Base-by-base conservation (phyloP, 92 coral and sea anemone species). In the Porites divaricata region DNA sequence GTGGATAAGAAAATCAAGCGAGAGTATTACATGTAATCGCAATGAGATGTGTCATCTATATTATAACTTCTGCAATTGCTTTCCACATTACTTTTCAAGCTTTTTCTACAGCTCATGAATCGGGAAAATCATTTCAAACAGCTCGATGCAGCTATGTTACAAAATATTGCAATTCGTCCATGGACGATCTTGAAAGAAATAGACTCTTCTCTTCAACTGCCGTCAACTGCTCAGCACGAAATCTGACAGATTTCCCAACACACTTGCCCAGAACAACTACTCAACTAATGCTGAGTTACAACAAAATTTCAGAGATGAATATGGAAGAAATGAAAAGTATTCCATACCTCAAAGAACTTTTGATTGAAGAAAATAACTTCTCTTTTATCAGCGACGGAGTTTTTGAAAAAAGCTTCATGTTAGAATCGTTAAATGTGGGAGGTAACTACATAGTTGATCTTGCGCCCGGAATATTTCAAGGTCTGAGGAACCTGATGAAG, bases 251-350 rank as follows among this genome's bases (percentile, higher is more conserved):
- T 17, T 78, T 86, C n/a, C 89, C 89, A 28, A 57, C 65, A 17
- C 22, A 63, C 54, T 86, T 86, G 53, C 77, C 89, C n/a, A 28
- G 16, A 2, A 78, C 74, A n/a, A 66, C 82, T 63, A 85, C 85
- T 8, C 71, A 79, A 52, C 70, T 86, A 3, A 17, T 56, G 24
- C 79, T 83, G 19, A n/a, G 63, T 20, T 71, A 35, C 73, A 86
- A 86, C 68, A 23, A 53, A 23, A 86, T 86, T 58, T 9, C 72
- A 24, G 79, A 58, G 45, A 19, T 86, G 12, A 86, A 75, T 20
- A 15, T n/a, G 53, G 65, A 75, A 1, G 81, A 75, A 56, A 69
- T 86, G 81, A 67, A 75, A 20, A 68, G 17, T 48, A 70, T 78
- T 70, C 78, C 78, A 1, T 79, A 70, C 45, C 73, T 86, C 22